Conservation (phyloP, 2,888 invertebrate species). For the Melieria omissa region DNA sequence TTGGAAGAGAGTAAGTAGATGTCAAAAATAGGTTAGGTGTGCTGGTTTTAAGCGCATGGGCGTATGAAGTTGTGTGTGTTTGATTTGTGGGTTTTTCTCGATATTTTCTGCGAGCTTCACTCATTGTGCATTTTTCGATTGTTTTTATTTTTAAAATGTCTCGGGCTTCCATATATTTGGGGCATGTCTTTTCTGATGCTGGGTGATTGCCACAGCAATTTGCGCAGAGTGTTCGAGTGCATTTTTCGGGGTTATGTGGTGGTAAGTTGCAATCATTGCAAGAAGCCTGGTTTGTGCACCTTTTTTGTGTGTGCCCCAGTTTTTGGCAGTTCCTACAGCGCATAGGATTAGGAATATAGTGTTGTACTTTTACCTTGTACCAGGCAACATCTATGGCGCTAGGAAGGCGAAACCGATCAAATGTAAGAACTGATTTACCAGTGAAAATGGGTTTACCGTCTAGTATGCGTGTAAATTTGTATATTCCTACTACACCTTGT, state of each 20-base stretch:
- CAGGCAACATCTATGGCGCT: constrained; percentile 6
- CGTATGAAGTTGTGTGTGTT: constrained; percentile 1
- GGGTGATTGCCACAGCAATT: constrained; percentile 18
- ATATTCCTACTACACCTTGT: constrained; percentile 12
- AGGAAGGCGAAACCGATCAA: constrained; percentile 16
- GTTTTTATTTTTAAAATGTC: constrained; percentile 17
- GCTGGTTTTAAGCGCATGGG: not conserved
- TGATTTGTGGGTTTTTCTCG: not conserved
- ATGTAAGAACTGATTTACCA: constrained; percentile 18
- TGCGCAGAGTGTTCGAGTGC: constrained; percentile 18
- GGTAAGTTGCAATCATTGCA: constrained; percentile 2
- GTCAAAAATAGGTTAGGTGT: not conserved
- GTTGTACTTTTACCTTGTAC: constrained; percentile 12
- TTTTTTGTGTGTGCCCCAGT: constrained; percentile 22
- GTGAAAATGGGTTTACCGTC: not conserved
- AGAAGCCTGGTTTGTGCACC: constrained; percentile 2
- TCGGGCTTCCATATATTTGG: constrained; percentile 1
- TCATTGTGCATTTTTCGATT: constrained; percentile 13
- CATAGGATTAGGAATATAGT: constrained; percentile 16
- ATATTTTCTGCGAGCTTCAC: not conserved
- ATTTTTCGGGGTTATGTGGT: constrained; percentile 10
- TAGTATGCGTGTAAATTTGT: not conserved
- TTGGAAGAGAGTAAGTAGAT: not conserved
- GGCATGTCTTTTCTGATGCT: not conserved
- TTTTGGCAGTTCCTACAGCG: constrained; percentile 18